A percentile compares a stretch with the other conserved stretches of the same genome.
Conservation (phyloP, 2,888 invertebrate species). For the Troilus luridus region DNA sequence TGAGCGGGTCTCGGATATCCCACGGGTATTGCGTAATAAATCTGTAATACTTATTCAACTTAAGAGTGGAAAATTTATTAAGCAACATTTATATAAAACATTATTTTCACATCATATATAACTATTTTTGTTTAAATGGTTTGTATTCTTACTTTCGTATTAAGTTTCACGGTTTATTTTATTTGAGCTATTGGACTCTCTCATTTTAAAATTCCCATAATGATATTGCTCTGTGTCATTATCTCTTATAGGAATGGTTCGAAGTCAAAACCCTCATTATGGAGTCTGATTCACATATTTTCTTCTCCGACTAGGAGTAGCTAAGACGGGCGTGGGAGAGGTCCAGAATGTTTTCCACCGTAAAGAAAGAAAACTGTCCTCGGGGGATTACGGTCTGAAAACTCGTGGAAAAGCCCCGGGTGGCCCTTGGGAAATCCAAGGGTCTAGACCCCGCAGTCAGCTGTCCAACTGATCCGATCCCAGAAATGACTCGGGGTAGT, state of each 20-base stretch:
- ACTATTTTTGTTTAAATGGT: too few species aligned
- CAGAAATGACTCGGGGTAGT: neutral
- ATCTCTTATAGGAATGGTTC: neutral
- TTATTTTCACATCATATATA: too few species aligned
- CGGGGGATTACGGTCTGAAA: neutral
- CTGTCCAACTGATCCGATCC: slow-evolving; percentile 5
- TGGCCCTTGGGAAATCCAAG: slow-evolving; percentile 2
- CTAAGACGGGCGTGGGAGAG: neutral
- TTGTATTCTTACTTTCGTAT: too few species aligned
- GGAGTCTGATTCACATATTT: neutral
- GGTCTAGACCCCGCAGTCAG: neutral
- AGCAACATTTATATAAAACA: too few species aligned
- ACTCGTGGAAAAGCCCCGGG: slow-evolving; percentile 7
- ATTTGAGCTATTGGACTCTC: too few species aligned
- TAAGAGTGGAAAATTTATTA: too few species aligned
- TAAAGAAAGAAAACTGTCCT: slow-evolving; percentile 8
- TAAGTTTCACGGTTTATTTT: too few species aligned
- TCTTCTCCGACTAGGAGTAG: neutral
- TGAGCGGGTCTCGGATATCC: too few species aligned
- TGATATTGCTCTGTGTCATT: too few species aligned
- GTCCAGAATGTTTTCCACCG: slow-evolving; percentile 12
- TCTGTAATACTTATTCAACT: too few species aligned
- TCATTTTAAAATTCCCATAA: too few species aligned
- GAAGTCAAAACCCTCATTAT: neutral
- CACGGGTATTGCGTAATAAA: too few species aligned